These are phyloP conservation scores for Planococcus citri DNA, from an alignment of 1,140 invertebrate species.

Conservation along the genomic window DNA sequence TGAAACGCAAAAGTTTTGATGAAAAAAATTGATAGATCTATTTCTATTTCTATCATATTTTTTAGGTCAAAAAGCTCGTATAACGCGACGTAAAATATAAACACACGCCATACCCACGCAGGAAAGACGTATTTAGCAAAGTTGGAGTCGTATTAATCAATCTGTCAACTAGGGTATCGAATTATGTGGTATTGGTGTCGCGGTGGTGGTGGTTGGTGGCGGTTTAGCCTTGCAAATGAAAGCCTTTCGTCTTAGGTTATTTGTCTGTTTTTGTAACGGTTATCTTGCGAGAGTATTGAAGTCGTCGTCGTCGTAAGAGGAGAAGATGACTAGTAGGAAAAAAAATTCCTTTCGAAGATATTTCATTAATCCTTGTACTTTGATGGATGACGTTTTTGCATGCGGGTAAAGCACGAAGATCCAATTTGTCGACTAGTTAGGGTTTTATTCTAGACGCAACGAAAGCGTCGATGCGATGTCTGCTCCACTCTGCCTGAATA, in stretches of 20 bases:
- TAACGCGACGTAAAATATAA: too few species aligned
- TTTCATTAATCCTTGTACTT: background rate
- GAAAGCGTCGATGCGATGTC: background rate
- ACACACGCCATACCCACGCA: too few species aligned
- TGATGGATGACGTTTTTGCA: slow-evolving; percentile 2
- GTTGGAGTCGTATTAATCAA: background rate
- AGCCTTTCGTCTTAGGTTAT: background rate
- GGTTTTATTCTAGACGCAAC: background rate
- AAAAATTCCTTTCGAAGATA: background rate
- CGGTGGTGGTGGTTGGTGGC: too few species aligned
- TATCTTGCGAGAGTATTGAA: background rate
- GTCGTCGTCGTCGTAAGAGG: background rate
- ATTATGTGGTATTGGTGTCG: background rate
- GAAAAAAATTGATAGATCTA: too few species aligned
- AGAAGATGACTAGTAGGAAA: background rate
- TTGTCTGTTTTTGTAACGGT: background rate
- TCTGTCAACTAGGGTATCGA: slow-evolving; percentile 1
- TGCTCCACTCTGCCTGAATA: background rate
- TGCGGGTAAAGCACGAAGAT: background rate
- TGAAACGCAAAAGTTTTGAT: too few species aligned
- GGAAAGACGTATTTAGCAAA: too few species aligned
- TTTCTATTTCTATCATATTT: too few species aligned
- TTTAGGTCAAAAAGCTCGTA: too few species aligned
- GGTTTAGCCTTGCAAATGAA: background rate
- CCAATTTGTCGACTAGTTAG: background rate